Evolutionary conservation across 2,888 invertebrate species (phyloP).

Genomic region (Xestia xanthographa): DNA sequence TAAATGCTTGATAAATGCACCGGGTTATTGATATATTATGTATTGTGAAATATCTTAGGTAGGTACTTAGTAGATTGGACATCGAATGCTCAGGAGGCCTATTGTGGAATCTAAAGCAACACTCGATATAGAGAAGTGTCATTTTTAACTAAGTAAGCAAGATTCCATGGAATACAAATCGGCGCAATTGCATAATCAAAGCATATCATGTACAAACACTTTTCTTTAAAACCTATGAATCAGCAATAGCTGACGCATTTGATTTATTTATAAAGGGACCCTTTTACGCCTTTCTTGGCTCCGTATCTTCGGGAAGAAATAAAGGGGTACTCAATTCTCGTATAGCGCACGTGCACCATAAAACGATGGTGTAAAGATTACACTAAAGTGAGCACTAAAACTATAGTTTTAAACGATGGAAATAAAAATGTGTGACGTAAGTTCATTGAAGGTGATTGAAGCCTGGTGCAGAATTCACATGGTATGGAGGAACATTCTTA

Average conservation of each 20-base stretch:
- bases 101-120: conserved; percentile 4
- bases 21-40: conserved; percentile 11
- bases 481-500: conserved; percentile 35
- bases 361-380: conserved; percentile 60
- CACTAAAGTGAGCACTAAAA: conserved; percentile 51
- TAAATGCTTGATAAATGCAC: conserved; percentile 10
- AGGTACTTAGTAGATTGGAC: conserved; percentile 16
- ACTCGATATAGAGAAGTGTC: conserved; percentile 10
- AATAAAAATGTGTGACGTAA: conserved; percentile 60
- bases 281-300: conserved; percentile 42
- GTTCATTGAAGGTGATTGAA: conserved; percentile 18
- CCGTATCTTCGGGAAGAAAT: conserved; percentile 47
- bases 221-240: conserved; percentile 33
- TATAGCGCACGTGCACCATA: conserved; percentile 56
- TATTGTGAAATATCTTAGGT: conserved; percentile 22
- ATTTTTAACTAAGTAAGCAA: conserved; percentile 30
- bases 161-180: conserved; percentile 27
- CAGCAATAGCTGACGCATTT: conserved; percentile 41
- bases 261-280: conserved; percentile 37
- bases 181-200: conserved; percentile 3
- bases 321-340: conserved; percentile 47
- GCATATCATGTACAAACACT: conserved; percentile 14
- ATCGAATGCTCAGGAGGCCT: conserved; percentile 9
- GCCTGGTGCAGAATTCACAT: conserved; percentile 47
- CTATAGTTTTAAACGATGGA: conserved; percentile 44